Evolutionary conservation across 2,888 invertebrate species (phyloP).

Genomic region (Spilarctia lutea): DNA sequence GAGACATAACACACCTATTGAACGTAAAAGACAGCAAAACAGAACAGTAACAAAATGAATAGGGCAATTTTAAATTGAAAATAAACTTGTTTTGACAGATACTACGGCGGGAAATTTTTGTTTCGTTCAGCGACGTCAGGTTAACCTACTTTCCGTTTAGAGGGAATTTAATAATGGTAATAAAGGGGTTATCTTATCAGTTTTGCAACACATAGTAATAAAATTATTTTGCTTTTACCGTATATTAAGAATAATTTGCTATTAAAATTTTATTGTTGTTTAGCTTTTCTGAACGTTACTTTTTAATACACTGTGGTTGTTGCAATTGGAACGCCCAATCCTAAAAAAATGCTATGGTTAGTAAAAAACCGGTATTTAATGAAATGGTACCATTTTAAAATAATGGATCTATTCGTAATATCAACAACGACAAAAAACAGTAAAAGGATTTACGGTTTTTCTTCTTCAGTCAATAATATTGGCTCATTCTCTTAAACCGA

Average conservation of each 20-base stretch:
- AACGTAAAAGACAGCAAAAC: not conserved
- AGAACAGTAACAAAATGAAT: not conserved
- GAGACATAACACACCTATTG: slow-evolving; percentile 63
- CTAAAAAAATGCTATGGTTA: too few relatives aligned
- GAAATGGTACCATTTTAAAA: too few relatives aligned
- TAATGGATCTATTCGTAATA: not conserved
- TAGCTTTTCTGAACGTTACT: not conserved
- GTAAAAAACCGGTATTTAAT: not conserved
- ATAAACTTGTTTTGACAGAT: slow-evolving; percentile 6
- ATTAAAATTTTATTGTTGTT: not conserved
- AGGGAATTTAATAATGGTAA: too few relatives aligned
- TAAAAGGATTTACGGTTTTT: not conserved
- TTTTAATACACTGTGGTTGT: not conserved
- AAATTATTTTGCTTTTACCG: not conserved
- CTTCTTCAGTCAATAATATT: not conserved
- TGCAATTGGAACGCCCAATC: too few relatives aligned
- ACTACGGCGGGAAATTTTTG: slow-evolving; percentile 1
- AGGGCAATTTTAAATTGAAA: not conserved
- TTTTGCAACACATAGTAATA: not conserved
- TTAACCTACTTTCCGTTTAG: not conserved
- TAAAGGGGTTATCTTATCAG: not conserved
- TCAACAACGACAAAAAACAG: not conserved
- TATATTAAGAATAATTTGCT: not conserved
- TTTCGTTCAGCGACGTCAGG: not conserved
- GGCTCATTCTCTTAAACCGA: not conserved